phyloP scores from a whole-genome alignment of 1,140 invertebrate species.

The Triops longicaudatus region DNA sequence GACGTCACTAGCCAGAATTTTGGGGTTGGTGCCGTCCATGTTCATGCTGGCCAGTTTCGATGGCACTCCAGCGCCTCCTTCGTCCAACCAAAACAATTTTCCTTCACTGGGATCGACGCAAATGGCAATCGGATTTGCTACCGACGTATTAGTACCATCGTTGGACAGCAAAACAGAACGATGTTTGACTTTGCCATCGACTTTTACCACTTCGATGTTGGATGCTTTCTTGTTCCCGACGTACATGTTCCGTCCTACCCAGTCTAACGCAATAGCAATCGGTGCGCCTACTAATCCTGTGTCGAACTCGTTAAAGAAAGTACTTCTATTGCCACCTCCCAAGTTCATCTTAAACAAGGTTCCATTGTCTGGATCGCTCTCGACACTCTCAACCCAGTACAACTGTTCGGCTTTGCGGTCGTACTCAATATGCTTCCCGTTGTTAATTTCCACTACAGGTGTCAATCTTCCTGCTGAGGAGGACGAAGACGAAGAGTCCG shows the following conservation, averaged over 20 bases:
- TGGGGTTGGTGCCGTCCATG: slow-evolving; percentile 81
- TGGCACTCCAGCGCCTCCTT: slow-evolving; percentile 80
- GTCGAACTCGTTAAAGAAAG: slow-evolving; percentile 63
- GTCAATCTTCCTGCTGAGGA: slow-evolving; percentile 61
- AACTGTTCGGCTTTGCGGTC: slow-evolving; percentile 72
- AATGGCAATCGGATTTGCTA: slow-evolving; percentile 77
- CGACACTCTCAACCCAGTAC: slow-evolving; percentile 70
- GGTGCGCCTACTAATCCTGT: slow-evolving; percentile 81
- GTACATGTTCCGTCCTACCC: slow-evolving; percentile 90
- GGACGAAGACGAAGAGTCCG: slow-evolving; percentile 54
- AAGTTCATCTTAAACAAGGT: slow-evolving; percentile 77
- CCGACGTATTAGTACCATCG: slow-evolving; percentile 73
- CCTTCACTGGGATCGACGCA: slow-evolving; percentile 85
- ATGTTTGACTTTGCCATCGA: slow-evolving; percentile 73
- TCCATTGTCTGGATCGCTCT: slow-evolving; percentile 48
- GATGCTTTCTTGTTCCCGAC: slow-evolving; percentile 84
- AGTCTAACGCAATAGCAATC: slow-evolving; percentile 87
- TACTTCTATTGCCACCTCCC: slow-evolving; percentile 74
- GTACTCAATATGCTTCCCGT: slow-evolving; percentile 82
- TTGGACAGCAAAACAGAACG: slow-evolving; percentile 84
- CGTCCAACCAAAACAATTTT: slow-evolving; percentile 91
- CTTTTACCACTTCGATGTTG: slow-evolving; percentile 84
- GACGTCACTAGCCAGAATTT: slow-evolving; percentile 52
- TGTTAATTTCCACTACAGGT: slow-evolving; percentile 82
- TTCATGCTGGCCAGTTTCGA: slow-evolving; percentile 84